A percentile compares a stretch with the other conserved stretches of the same genome.
These are phyloP conservation scores for Ancistrus triradiatus DNA, from an alignment of 2,113 vertebrate species.

Conservation along the genomic window DNA sequence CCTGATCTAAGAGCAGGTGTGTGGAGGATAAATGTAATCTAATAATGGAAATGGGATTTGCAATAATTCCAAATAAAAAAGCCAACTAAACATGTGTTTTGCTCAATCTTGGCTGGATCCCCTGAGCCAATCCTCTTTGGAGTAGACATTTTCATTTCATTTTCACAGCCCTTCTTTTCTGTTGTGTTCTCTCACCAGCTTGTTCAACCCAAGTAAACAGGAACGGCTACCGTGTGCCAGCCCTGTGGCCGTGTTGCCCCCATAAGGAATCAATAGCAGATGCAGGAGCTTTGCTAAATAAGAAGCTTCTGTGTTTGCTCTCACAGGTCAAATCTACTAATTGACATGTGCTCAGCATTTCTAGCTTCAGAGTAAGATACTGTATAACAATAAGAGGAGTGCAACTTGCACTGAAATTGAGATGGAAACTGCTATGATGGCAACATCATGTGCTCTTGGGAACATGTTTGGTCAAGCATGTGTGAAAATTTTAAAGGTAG, in stretches of 20 bases:
- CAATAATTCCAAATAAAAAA: constrained; percentile 39
- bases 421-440: too few relatives aligned
- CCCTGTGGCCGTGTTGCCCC: background rate
- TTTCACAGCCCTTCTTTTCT: too few relatives aligned
- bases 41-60: constrained; percentile 39
- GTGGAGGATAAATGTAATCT: constrained; percentile 42
- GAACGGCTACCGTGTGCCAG: background rate
- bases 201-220: background rate
- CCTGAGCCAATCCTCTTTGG: constrained; percentile 1
- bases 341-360: background rate
- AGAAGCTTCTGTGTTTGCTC: background rate
- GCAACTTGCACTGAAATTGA: too few relatives aligned
- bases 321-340: background rate
- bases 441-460: too few relatives aligned
- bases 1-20: constrained; percentile 33
- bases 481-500: too few relatives aligned
- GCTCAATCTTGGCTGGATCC: constrained; percentile 9
- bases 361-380: background rate
- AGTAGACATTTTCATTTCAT: background rate
- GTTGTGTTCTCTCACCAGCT: background rate
- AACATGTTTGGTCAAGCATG: too few relatives aligned
- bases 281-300: background rate
- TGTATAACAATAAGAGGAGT: background rate
- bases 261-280: constrained; percentile 1
- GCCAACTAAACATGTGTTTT: constrained; percentile 26